These are phyloP conservation scores for Ochropleura leucogaster DNA, from an alignment of 2,888 invertebrate species.

Conservation along the genomic window DNA sequence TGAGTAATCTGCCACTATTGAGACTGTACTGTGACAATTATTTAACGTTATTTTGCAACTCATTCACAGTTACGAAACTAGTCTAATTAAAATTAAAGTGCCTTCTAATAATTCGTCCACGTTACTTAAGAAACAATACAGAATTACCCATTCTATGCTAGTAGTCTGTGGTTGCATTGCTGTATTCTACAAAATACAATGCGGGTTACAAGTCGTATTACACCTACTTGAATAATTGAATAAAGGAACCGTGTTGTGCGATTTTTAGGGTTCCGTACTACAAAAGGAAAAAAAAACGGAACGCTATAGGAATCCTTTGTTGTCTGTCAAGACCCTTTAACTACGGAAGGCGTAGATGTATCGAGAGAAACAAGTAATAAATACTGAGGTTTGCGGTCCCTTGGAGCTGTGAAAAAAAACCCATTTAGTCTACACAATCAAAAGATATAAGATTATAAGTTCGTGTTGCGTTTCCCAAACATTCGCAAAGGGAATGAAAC, in stretches of 20 bases:
- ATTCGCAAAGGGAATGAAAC: too few relatives aligned
- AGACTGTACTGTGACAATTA: neutral
- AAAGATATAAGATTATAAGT: too few relatives aligned
- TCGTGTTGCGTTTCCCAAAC: too few relatives aligned
- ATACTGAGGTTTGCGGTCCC: too few relatives aligned
- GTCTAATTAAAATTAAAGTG: conserved; percentile 6
- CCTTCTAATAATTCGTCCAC: neutral
- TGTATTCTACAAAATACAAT: neutral
- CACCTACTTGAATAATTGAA: neutral
- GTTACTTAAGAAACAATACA: neutral
- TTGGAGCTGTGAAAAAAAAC: too few relatives aligned
- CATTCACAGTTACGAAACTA: neutral
- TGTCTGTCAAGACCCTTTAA: too few relatives aligned
- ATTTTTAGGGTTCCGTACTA: too few relatives aligned
- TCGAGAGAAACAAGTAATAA: too few relatives aligned
- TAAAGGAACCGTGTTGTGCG: neutral
- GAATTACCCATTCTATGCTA: neutral
- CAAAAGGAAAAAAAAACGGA: too few relatives aligned
- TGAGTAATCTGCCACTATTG: neutral
- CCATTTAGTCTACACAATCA: too few relatives aligned
- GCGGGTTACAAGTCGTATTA: neutral
- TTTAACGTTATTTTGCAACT: neutral
- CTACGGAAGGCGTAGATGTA: too few relatives aligned
- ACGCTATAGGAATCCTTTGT: too few relatives aligned
- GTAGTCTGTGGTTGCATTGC: neutral